Evolutionary conservation across 2,113 vertebrate genomes (phyloP).

Genomic region (Hippocampus guttulatus): DNA sequence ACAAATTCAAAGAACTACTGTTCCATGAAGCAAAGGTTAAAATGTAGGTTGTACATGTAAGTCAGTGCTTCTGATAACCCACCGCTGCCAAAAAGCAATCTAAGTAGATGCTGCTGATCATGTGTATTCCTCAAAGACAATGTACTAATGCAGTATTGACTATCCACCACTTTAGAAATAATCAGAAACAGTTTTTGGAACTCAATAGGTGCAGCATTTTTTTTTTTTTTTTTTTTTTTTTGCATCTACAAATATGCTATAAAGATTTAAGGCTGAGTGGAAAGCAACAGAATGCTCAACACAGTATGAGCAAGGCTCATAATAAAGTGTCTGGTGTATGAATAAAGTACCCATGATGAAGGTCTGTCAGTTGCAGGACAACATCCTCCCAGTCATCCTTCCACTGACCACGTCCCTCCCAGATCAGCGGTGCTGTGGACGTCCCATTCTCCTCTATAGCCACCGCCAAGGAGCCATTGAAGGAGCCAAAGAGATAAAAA

Average conservation of each 20-base stretch:
- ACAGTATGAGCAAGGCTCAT: background rate
- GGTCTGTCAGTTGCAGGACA: constrained; percentile 71
- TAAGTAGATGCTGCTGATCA: too few relatives aligned
- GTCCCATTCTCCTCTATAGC: constrained; percentile 69
- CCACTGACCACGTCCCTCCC: constrained; percentile 73
- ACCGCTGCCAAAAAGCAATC: too few relatives aligned
- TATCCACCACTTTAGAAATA: too few relatives aligned
- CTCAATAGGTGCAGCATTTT: background rate
- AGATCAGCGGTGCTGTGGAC: constrained; percentile 50
- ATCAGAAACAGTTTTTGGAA: background rate
- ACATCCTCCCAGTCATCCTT: constrained; percentile 77
- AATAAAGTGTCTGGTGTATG: background rate
- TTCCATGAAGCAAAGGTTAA: too few relatives aligned
- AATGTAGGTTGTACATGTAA: too few relatives aligned
- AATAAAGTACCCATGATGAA: constrained; percentile 69
- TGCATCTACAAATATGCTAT: background rate
- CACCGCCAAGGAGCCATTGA: constrained; percentile 80
- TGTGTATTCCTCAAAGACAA: too few relatives aligned
- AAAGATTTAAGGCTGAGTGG: background rate
- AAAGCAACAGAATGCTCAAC: too few relatives aligned
- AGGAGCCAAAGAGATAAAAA: constrained; percentile 75
- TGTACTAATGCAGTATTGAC: too few relatives aligned
- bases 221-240: background rate
- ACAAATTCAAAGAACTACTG: too few relatives aligned
- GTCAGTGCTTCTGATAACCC: too few relatives aligned